These are phyloP conservation scores for Drosophila koepferae DNA, from an alignment of 2,888 invertebrate species.

Conservation along the genomic window DNA sequence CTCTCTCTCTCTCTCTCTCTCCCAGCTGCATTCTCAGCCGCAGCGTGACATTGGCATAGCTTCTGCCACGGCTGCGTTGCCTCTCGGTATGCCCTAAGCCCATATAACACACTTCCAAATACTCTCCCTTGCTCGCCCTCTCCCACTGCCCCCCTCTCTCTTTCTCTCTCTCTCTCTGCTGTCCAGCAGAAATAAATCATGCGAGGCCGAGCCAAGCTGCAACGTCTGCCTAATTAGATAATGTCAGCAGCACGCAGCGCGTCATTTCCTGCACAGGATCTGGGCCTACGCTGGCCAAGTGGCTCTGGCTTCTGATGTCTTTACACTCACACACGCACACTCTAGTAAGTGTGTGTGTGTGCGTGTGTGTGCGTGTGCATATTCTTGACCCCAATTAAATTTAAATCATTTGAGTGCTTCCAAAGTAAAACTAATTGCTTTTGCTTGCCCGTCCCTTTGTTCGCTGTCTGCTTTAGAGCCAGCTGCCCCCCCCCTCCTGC, in stretches of 20 bases:
- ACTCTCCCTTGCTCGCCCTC: background rate
- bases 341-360: no score
- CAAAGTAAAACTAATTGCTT: conserved; percentile 79
- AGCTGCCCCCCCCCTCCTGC: no score
- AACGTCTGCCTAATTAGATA: conserved; percentile 78
- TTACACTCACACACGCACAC: background rate
- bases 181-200: conserved; percentile 59
- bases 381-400: conserved; percentile 80
- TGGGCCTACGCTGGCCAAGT: conserved; percentile 12
- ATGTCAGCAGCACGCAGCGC: conserved; percentile 73
- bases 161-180: background rate
- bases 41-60: conserved; percentile 68
- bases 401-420: conserved; percentile 77
- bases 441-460: conserved; percentile 33
- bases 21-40: conserved; percentile 31
- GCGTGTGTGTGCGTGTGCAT: conserved; percentile 11
- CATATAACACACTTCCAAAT: background rate
- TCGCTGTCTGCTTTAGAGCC: no score
- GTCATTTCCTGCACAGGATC: conserved; percentile 47
- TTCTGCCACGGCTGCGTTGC: conserved; percentile 57
- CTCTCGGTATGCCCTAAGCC: conserved; percentile 11
- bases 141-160: background rate
- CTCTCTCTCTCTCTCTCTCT: conserved; percentile 8
- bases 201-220: conserved; percentile 23
- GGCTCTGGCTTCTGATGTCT: conserved; percentile 17